Evolutionary conservation across 2,888 invertebrate genomes (phyloP).

Genomic region (Tipula lateralis): DNA sequence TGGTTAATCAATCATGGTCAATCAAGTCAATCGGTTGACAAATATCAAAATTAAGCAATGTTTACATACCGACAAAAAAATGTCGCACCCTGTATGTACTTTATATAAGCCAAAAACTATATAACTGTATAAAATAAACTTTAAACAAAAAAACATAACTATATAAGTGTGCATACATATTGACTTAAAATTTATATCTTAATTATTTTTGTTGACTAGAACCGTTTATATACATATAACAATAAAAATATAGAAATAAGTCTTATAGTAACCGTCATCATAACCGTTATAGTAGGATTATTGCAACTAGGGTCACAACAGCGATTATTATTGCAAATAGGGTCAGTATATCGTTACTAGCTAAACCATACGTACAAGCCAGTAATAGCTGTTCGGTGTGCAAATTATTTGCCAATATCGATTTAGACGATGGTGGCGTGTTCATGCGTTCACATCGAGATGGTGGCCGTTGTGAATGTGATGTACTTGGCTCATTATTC

Average conservation of each 20-base stretch:
- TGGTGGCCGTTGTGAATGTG: not conserved
- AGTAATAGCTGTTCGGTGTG: constrained; percentile 58
- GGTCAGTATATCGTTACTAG: constrained; percentile 68
- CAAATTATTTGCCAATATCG: not conserved
- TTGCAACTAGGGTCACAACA: constrained; percentile 65
- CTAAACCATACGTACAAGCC: constrained; percentile 72
- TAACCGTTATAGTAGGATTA: constrained; percentile 52
- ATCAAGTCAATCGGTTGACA: no score
- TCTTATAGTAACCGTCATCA: not conserved
- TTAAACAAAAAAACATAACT: not conserved
- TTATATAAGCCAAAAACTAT: not conserved
- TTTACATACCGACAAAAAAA: no score
- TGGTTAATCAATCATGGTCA: no score
- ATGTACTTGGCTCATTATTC: not conserved
- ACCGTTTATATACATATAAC: not conserved
- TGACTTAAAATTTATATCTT: not conserved
- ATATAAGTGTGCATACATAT: not conserved
- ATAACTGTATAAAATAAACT: not conserved
- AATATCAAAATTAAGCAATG: no score
- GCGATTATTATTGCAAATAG: constrained; percentile 70
- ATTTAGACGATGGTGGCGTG: not conserved
- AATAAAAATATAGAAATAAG: not conserved
- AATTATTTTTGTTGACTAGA: not conserved
- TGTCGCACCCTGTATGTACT: not conserved
- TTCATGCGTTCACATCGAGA: not conserved